Evolutionary conservation across 2,888 invertebrate species (phyloP).

Genomic region (Andrena marginata): DNA sequence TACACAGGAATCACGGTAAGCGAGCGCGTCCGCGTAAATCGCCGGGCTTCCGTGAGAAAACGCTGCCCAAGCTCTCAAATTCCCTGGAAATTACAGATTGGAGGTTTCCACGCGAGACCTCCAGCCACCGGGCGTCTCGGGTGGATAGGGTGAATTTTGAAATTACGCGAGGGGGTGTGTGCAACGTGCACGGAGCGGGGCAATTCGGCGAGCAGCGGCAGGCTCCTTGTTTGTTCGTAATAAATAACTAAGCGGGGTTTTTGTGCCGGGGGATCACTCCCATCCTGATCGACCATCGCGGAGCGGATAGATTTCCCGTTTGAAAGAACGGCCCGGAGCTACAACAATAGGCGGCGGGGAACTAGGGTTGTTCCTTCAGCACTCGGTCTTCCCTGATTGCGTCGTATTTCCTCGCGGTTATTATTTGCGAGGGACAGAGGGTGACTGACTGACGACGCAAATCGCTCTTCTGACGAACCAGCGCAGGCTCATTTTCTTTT

Average conservation of each 20-base stretch:
- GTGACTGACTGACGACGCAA: constrained; percentile 2
- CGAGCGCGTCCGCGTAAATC: constrained; percentile 52
- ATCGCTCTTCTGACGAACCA: constrained; percentile 9
- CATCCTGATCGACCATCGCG: constrained; percentile 63
- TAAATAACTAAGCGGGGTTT: constrained; percentile 58
- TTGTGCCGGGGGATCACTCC: constrained; percentile 57
- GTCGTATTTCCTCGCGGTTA: constrained; percentile 52
- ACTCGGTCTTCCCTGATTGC: constrained; percentile 17
- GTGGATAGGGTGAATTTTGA: constrained; percentile 26
- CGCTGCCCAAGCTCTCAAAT: background rate
- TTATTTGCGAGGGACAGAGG: constrained; percentile 38
- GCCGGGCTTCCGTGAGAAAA: constrained; percentile 50
- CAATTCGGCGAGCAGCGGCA: constrained; percentile 16
- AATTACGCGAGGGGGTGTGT: constrained; percentile 21
- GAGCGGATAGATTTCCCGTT: constrained; percentile 60
- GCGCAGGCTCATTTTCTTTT: background rate
- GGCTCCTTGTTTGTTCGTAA: constrained; percentile 42
- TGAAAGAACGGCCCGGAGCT: constrained; percentile 42
- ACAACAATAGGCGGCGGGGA: constrained; percentile 55
- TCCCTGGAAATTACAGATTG: constrained; percentile 49
- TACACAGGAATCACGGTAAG: constrained; percentile 49
- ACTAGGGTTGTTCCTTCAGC: constrained; percentile 57
- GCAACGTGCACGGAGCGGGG: background rate
- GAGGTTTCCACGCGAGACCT: background rate
- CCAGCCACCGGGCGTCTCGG: constrained; percentile 1